These are phyloP conservation scores for Rachycentron canadum DNA, from an alignment of 2,797 vertebrate genomes.

Conservation along the genomic window DNA sequence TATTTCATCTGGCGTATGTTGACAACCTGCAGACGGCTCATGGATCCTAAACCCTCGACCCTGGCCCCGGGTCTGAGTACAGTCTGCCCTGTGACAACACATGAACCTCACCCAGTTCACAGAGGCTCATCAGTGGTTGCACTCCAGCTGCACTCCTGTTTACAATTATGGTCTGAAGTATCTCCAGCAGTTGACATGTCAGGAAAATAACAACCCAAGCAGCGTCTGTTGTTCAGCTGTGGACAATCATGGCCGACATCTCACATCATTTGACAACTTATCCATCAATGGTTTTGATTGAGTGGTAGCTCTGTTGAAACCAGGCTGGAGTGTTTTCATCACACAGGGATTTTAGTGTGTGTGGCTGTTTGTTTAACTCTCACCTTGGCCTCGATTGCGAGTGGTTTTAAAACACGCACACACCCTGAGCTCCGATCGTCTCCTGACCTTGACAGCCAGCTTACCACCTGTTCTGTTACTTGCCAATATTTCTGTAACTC, in stretches of 20 bases:
- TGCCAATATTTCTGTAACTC: conserved; percentile 75
- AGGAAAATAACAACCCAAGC: background rate
- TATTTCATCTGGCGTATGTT: conserved; percentile 59
- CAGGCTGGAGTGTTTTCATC: conserved; percentile 42
- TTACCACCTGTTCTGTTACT: conserved; percentile 76
- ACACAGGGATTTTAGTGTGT: conserved; percentile 3
- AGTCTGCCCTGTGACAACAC: conserved; percentile 29
- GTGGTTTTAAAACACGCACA: conserved; percentile 45
- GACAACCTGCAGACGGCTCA: conserved; percentile 71
- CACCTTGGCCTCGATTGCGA: conserved; percentile 57
- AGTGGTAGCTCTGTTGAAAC: conserved; percentile 35
- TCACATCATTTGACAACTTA: background rate
- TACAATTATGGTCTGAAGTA: conserved; percentile 14
- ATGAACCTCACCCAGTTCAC: conserved; percentile 13
- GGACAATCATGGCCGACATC: background rate
- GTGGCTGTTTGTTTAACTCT: conserved; percentile 68
- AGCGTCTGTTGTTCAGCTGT: background rate
- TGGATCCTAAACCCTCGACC: conserved; percentile 41
- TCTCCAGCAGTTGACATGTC: background rate
- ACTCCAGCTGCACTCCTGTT: conserved; percentile 34
- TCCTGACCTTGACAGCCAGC: conserved; percentile 72
- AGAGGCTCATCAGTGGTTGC: conserved; percentile 28
- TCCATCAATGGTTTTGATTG: background rate
- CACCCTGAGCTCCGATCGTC: conserved; percentile 52
- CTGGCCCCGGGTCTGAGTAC: conserved; percentile 8